phyloP scores from a whole-genome alignment of 2,797 vertebrate genomes.

The Serranus cabrilla region DNA sequence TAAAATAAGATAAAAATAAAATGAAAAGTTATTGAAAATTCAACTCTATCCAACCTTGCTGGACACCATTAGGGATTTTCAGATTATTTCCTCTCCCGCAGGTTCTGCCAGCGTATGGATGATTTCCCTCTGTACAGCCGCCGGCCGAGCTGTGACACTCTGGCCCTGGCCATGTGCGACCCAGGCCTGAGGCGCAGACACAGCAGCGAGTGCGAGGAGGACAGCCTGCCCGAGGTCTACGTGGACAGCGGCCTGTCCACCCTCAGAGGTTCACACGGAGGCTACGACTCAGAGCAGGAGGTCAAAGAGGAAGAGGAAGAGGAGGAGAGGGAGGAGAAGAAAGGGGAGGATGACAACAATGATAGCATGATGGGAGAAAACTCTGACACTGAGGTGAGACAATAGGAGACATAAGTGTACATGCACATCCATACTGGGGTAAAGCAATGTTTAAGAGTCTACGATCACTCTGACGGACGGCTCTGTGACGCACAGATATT shows the following conservation, averaged over 20 bases:
- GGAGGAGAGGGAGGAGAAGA: conserved; percentile 71
- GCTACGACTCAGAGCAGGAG: conserved; percentile 92
- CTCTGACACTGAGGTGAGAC: conserved; percentile 91
- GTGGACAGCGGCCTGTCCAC: conserved; percentile 96
- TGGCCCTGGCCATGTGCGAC: conserved; percentile 93
- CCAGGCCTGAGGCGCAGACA: conserved; percentile 91
- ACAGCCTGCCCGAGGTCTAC: conserved; percentile 93
- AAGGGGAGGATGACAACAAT: conserved; percentile 67
- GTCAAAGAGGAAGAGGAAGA: conserved; percentile 81
- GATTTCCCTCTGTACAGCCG: conserved; percentile 78
- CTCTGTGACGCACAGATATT: background rate
- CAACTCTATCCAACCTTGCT: no score
- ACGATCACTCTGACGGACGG: no score
- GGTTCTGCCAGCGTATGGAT: conserved; percentile 87
- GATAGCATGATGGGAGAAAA: conserved; percentile 84
- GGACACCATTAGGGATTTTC: background rate
- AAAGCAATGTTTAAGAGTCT: background rate
- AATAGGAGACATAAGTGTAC: background rate
- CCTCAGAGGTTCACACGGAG: conserved; percentile 89
- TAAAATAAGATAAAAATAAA: background rate
- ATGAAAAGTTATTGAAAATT: background rate
- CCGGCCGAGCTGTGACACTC: conserved; percentile 76
- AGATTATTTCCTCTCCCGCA: conserved; percentile 55
- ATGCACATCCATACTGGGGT: background rate
- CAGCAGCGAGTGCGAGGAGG: conserved; percentile 91